Base-by-base conservation (phyloP, 2,888 invertebrate genomes). In the Netelia inedita region DNA sequence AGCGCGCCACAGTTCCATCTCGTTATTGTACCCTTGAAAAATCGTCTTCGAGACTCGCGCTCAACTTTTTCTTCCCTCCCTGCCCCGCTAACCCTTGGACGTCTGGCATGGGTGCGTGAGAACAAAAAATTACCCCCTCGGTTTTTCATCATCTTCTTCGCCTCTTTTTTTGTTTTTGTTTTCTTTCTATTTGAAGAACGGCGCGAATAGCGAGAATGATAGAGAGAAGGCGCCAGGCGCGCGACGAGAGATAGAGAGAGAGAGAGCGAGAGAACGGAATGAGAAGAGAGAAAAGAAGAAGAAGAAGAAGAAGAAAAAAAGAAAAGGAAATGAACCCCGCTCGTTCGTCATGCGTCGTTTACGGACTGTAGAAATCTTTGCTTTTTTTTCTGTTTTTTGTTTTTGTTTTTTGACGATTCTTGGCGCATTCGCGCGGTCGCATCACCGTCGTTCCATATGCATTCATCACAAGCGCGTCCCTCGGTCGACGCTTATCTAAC, bases 401-500 rank as follows among this genome's bases (percentile, higher is more conserved):
- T 35, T 6, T 35, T 35, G 6, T 35, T 57, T 59, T 75, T 65
- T 14, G 11, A n/a, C 53, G 53, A n/a, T 16, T 6, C 53, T n/a
- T 53, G 53, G 50, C 14, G 53, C 16, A 53, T 53, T 53, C 53
- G 50, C n/a, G 50, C 50, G 16, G n/a, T 59, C 75, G 88, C 91
- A 91, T 92, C 91, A 91, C 89, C 88, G 87, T 87, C 88, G 87
- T 88, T 90, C 89, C 91, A 91, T 91, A 11, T 65, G 87, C 91
- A 92, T 91, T 89, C 89, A 93, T 93, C 93, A 92, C 90, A 90
- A 35, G 0, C 19, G 57, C 68, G 75, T 76, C 73, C 90, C 91
- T 92, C 91, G 10, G 92, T 92, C 91, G 89, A 92, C 91, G 92
- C 92, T 93, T 91, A 90, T 91, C 89, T 91, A 92, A 90, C 90